Conservation (phyloP, 1,140 invertebrate species). For the Coboldia fuscipes region DNA sequence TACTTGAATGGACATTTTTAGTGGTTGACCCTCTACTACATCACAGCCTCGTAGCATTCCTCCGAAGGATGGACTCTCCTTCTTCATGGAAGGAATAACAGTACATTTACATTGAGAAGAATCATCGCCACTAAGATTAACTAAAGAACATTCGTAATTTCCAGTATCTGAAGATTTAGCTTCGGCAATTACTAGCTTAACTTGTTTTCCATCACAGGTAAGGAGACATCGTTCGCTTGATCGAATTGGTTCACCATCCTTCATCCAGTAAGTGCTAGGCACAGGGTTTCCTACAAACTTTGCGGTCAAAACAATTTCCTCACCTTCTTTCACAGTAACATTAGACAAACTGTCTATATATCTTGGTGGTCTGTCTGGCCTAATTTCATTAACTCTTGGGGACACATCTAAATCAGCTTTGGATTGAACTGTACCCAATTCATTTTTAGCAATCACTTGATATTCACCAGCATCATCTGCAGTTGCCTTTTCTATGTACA, state of each 20-base stretch:
- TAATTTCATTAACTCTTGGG: conserved; percentile 36
- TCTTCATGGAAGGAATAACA: not conserved
- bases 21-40: conserved; percentile 46
- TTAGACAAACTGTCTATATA: conserved; percentile 21
- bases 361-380: conserved; percentile 19
- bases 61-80: not conserved
- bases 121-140: not conserved
- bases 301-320: conserved; percentile 7
- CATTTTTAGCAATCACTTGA: conserved; percentile 67
- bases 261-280: not conserved
- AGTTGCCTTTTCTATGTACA: conserved; percentile 79
- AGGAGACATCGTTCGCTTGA: no score
- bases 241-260: not conserved
- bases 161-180: not conserved
- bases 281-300: not conserved
- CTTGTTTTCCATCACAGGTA: no score
- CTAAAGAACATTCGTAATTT: no score
- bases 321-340: conserved; percentile 38
- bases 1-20: conserved; percentile 49
- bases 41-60: conserved; percentile 36
- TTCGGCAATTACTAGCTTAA: not conserved
- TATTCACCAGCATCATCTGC: conserved; percentile 69
- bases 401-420: conserved; percentile 43
- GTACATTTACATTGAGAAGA: not conserved
- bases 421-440: conserved; percentile 59